Base-by-base conservation (phyloP, 2,888 invertebrate genomes). In the Hemithea aestivaria region DNA sequence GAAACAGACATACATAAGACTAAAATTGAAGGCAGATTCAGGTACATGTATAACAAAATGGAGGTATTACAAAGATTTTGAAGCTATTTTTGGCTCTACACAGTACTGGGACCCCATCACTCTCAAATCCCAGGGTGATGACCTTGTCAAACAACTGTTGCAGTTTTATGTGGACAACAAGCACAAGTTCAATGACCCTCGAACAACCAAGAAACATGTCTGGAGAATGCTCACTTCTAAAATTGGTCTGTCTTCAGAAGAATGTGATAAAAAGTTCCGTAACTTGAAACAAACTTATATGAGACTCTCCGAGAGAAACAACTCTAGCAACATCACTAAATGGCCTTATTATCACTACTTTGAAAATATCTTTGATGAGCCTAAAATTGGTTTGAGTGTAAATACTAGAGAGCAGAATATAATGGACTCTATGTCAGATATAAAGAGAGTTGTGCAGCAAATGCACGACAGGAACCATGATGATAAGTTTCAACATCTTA, bases 211-310 rank as follows among this genome's bases (percentile, higher is more conserved):
- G 47, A 83, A 73, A 49, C 58, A 53, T 24, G 48, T 84, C 5
- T 87, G 85, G 85, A 69, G 61, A 51, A 48, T 59, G 10, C 65
- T 87, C 4, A 68, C 68, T 3, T 58, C 68, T 0, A 73, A 66
- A 48, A 52, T 84, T 20, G 74, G 77, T 0, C 45, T 84, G 27
- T 63, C 78, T 1, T 51, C 76, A 2, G 83, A 80, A 39, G 82
- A 79, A 38, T 85, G 85, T 46, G 80, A 83, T 42, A 72, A 76
- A 29, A 84, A 84, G 39, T 87, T 82, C 39, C 65, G 85, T 7
- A 85, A 87, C 44, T 52, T 87, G 9, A 87, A 87, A 52, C 84
- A 84, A 44, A 84, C 85, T 1, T 87, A 78, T 34, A 57, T 80
- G 1, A 65, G 84, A 34, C 52, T 85, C 1, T 51, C 58, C 3